Conservation (phyloP, 2,797 vertebrate genomes). For the Chloroceryle inda region DNA sequence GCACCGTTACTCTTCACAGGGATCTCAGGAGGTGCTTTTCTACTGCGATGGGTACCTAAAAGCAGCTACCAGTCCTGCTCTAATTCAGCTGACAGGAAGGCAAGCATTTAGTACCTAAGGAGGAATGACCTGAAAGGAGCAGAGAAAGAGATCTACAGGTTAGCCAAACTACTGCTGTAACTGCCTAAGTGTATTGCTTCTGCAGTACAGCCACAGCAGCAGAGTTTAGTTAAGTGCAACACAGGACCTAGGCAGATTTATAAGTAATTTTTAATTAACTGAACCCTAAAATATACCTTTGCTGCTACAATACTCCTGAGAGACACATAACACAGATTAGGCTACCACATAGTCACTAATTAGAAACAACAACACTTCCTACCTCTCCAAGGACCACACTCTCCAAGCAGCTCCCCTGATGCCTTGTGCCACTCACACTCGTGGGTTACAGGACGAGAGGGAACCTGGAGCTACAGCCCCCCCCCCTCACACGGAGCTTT, state of each 20-base stretch:
- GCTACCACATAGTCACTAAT: conserved; percentile 47
- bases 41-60: accelerated
- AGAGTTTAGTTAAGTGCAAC: background rate
- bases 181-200: background rate
- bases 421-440: accelerated
- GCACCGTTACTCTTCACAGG: background rate
- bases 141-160: background rate
- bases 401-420: background rate
- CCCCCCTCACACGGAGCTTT: background rate
- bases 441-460: too few relatives aligned
- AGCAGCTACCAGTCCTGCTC: background rate
- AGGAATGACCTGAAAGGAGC: accelerated
- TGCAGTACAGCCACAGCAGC: background rate
- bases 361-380: conserved; percentile 12
- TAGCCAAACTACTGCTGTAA: background rate
- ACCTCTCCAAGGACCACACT: background rate
- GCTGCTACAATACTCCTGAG: conserved; percentile 42
- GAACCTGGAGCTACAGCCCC: background rate
- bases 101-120: accelerated
- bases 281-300: conserved; percentile 55
- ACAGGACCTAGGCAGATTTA: background rate
- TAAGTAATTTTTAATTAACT: conserved; percentile 68
- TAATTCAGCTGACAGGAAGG: background rate
- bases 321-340: background rate
- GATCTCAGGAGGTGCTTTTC: accelerated